Base-by-base conservation (phyloP, 2,797 vertebrate genomes). In the Enteromius radiatus region DNA sequence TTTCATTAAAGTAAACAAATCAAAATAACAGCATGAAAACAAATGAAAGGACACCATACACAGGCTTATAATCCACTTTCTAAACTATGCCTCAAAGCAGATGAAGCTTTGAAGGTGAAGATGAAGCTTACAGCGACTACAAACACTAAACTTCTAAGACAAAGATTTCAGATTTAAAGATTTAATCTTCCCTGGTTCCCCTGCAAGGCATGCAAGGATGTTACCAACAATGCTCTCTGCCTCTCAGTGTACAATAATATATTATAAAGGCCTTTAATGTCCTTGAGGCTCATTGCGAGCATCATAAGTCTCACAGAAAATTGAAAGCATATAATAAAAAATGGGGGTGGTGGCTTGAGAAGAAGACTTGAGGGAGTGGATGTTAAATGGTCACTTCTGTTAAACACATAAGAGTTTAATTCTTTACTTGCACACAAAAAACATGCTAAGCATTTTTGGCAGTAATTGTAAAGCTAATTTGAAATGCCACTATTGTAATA, bases 201-300 rank as follows among this genome's bases (percentile, higher is more conserved):
- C 54, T 71, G 78, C 36, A n/a, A 80, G 33, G 33, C 33, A 68
- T 9, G 10, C 26, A 2, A 47, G 14, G 68, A 61, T 47, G 68
- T 45, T 71, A 47, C 52, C 38, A 61, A 19, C 68, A 36, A 73
- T 23, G 26, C 78, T 61, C 26, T 70, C 23, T 71, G 38, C 67
- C 78, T 73, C 52, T 71, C 68, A 31, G 17, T n/a, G 14, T 33
- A 61, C 43, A 38, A 54, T 80, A 71, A 69, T 70, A 59, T 70
- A 71, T 80, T 71, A 33, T 45, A 33, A 31, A 80, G 78, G 7
- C 26, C 23, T 70, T 80, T 71, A 61, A 61, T 71, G 26, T 70
- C 65, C 49, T 80, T 31, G 15, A 43, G 78, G 52, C 52, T 61
- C 19, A 71, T 45, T 59, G 36, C 1, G 28, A n/a, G 26, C 54